A percentile compares a stretch with the other conserved stretches of the same genome.
These are phyloP conservation scores for Bradynema listronoti DNA, from an alignment of 1,140 invertebrate genomes.

Conservation along the genomic window DNA sequence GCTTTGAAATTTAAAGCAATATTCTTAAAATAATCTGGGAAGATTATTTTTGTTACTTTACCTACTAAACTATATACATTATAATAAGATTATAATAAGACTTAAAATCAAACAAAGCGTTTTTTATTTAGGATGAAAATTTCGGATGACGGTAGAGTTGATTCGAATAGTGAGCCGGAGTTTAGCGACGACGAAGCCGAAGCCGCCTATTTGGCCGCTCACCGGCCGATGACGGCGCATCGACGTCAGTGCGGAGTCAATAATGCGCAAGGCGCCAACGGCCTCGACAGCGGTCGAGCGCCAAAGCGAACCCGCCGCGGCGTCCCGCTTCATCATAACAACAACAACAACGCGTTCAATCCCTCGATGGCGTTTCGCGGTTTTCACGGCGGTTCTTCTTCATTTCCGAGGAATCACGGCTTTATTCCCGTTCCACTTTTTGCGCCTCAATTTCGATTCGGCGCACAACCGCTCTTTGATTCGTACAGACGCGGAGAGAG, in stretches of 20 bases:
- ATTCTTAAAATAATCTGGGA: not conserved
- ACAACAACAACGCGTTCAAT: not conserved
- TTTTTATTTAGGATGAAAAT: slow-evolving; percentile 14
- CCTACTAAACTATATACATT: not conserved
- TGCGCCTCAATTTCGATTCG: too few relatives aligned
- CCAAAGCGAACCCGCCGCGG: not conserved
- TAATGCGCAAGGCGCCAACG: too few relatives aligned
- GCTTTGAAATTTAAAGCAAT: not conserved
- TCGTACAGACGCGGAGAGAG: too few relatives aligned
- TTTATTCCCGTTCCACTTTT: too few relatives aligned
- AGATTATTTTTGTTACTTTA: not conserved
- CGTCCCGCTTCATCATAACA: not conserved
- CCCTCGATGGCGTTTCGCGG: not conserved
- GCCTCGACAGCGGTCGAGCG: too few relatives aligned
- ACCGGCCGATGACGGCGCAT: slow-evolving; percentile 12
- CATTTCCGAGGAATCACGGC: not conserved
- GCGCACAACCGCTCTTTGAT: too few relatives aligned
- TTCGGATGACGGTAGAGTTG: slow-evolving; percentile 9
- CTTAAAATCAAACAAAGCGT: not conserved
- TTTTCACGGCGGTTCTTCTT: not conserved
- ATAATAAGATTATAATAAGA: not conserved
- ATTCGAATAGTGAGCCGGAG: slow-evolving; percentile 20
- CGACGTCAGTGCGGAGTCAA: too few relatives aligned
- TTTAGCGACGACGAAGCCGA: slow-evolving; percentile 31
- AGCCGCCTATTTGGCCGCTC: slow-evolving; percentile 21